A percentile compares a stretch with the other conserved stretches of the same genome.
Conservation (phyloP, 1,140 invertebrate genomes). For the Brachionus plicatilis region DNA sequence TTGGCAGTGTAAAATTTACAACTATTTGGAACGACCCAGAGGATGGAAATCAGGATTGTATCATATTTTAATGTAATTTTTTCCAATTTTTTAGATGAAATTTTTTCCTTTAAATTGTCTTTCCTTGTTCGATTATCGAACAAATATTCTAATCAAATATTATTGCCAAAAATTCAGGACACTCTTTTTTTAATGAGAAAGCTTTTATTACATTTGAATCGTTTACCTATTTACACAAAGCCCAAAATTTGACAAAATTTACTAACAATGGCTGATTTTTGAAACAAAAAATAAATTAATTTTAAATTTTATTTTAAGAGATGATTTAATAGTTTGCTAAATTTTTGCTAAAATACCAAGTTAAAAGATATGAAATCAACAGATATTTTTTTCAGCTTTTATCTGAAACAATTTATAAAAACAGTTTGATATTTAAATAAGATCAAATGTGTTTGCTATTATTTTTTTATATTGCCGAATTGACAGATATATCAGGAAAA, state of each 20-base stretch:
- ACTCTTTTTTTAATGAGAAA: background rate
- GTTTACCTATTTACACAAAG: too few species aligned
- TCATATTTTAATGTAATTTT: constrained; percentile 83
- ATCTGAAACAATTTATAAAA: background rate
- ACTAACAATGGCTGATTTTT: background rate
- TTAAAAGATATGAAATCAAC: background rate
- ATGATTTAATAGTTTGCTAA: background rate
- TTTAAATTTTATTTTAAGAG: background rate
- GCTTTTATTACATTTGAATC: too few species aligned
- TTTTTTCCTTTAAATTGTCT: background rate
- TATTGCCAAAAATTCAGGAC: background rate
- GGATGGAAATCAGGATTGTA: constrained; percentile 76
- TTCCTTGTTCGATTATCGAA: background rate
- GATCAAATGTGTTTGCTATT: background rate
- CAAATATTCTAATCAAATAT: background rate
- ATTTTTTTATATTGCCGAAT: background rate
- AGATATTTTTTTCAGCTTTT: background rate
- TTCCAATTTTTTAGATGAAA: constrained; percentile 41
- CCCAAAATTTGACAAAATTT: background rate
- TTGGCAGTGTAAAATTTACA: constrained; percentile 80
- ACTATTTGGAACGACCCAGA: constrained; percentile 84
- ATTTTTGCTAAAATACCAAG: background rate
- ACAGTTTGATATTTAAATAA: background rate
- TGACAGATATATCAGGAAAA: background rate
- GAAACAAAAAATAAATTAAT: background rate